Conservation (phyloP, 2,888 invertebrate species). For the Cheilosia grossa region DNA sequence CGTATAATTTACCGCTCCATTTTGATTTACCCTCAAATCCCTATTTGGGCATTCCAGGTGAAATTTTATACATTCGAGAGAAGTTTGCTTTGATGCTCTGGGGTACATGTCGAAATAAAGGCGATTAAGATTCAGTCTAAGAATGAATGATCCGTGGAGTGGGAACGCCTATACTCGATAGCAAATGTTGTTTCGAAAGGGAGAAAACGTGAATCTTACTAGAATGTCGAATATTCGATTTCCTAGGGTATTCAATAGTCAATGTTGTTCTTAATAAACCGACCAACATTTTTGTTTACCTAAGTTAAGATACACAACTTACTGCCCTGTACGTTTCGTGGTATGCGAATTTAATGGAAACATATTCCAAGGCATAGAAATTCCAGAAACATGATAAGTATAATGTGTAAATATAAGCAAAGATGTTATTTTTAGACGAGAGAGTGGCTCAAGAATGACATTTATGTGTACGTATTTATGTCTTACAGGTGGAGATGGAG, state of each 20-base stretch:
- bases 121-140: conserved; percentile 66
- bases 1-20: conserved; percentile 60
- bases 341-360: conserved; percentile 22
- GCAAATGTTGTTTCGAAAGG: conserved; percentile 9
- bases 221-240: conserved; percentile 60
- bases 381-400: conserved; percentile 6
- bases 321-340: conserved; percentile 24
- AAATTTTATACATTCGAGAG: conserved; percentile 63
- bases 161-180: neutral
- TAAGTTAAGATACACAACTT: conserved; percentile 21
- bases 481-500: too few relatives aligned
- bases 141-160: conserved; percentile 19
- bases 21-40: conserved; percentile 65
- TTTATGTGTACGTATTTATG: too few relatives aligned
- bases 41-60: conserved; percentile 56
- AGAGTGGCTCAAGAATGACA: too few relatives aligned
- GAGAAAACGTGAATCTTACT: conserved; percentile 11
- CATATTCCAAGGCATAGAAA: neutral
- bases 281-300: too few relatives aligned
- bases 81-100: conserved; percentile 51
- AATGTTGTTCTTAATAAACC: conserved; percentile 50
- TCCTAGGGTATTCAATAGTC: conserved; percentile 18
- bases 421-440: neutral
- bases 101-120: conserved; percentile 42
- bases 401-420: neutral